Base-by-base conservation (phyloP, 1,140 invertebrate genomes). In the Drosophila obscura region DNA sequence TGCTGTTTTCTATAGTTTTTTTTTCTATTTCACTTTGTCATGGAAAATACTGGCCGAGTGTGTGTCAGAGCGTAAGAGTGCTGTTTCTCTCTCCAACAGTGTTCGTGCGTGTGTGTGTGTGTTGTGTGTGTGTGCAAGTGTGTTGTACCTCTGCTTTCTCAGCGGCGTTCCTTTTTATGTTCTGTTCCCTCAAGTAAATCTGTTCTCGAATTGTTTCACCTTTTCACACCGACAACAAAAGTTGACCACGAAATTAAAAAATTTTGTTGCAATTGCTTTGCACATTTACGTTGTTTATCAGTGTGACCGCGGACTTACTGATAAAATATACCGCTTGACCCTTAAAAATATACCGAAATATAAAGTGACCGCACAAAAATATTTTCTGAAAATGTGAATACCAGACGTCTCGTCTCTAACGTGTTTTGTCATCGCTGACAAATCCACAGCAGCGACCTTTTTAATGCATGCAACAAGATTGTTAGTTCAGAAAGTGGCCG, bases 21-120 rank as follows among this genome's bases (percentile, higher is more conserved):
- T 62, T 65, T 78, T 72, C 80, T 84, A 74, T 84, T 85, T 85
- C 73, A 85, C 82, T 87, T 85, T 85, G 76, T 85, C 77, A 77
- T 85, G 75, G 61, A 87, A 76, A 71, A 75, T 39, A 65, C 46
- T 46, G 26, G 24, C 57, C 58, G 58, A 53, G 53, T 60, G 57
- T 65, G 39, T 66, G 52, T 65, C 11, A 19, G 48, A 26, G 35
- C 50, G 64, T 9, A 73, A 51, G 65, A 35, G 39, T 61, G 68
- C 22, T 64, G 63, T 68, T 52, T 68, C 64, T 44, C 51, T 22
- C 64, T 43, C 57, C 24, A 8, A 22, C 46, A 9, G 19, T 24
- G n/a, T 43, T 55, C 39, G 49, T 48, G 44, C 56, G 71, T 71
- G 60, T 61, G 59, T 59, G 63, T 15, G 19, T 13, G n/a, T 43